phyloP scores from a whole-genome alignment of 2,113 vertebrate species.

The Acinonyx jubatus region DNA sequence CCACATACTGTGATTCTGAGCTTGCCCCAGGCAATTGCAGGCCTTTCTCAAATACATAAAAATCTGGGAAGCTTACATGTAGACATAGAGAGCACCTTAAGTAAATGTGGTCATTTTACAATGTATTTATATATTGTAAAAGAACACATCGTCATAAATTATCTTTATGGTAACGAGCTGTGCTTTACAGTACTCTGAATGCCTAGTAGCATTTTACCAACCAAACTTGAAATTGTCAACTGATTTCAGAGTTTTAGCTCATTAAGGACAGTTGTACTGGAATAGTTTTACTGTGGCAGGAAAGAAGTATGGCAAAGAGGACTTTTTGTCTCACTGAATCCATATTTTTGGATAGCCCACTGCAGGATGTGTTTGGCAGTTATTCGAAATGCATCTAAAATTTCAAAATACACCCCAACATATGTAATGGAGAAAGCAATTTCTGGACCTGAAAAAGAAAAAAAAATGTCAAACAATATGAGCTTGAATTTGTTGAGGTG shows the following conservation, averaged over 20 bases:
- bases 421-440: neutral
- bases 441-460: neutral
- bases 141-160: neutral
- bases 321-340: neutral
- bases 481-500: neutral
- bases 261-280: neutral
- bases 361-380: neutral
- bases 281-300: neutral
- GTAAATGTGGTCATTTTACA: neutral
- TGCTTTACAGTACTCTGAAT: neutral
- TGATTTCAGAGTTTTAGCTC: neutral
- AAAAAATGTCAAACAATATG: neutral
- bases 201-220: neutral
- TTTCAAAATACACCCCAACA: neutral
- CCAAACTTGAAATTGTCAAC: neutral
- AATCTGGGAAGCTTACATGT: neutral
- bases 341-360: neutral
- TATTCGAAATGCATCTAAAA: neutral
- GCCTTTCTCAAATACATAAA: neutral
- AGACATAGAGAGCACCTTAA: neutral
- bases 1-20: neutral
- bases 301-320: neutral
- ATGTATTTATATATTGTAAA: neutral
- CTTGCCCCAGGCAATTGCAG: neutral
- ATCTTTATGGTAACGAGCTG: neutral